Percentiles rank a stretch among this genome's conserved stretches.
These are phyloP conservation scores for Carcina quercana DNA, from an alignment of 2,888 invertebrate species.

Conservation along the genomic window DNA sequence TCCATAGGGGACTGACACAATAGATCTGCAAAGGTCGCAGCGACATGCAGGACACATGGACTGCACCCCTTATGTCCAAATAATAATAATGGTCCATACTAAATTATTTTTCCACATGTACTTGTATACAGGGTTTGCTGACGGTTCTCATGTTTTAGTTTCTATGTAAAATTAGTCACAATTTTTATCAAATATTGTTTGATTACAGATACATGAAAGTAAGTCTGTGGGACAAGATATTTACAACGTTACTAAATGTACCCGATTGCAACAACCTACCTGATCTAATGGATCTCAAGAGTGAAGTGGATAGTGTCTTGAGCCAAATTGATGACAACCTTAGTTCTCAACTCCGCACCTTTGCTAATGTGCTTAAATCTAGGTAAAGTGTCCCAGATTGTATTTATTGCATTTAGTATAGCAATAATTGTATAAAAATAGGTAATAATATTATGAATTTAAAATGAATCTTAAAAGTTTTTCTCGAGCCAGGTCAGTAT, in stretches of 20 bases:
- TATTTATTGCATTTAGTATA: slow-evolving; percentile 72
- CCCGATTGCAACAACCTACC: slow-evolving; percentile 85
- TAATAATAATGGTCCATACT: too few relatives aligned
- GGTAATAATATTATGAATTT: slow-evolving; percentile 51
- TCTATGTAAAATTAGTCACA: too few relatives aligned
- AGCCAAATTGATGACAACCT: slow-evolving; percentile 46
- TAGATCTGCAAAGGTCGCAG: too few relatives aligned
- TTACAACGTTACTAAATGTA: slow-evolving; percentile 87
- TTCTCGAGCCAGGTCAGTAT: not conserved
- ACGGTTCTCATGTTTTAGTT: too few relatives aligned
- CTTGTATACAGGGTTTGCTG: too few relatives aligned
- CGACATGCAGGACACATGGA: too few relatives aligned
- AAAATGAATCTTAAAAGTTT: too few relatives aligned
- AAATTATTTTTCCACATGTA: too few relatives aligned
- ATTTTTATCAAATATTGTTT: too few relatives aligned
- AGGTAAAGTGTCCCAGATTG: slow-evolving; percentile 57
- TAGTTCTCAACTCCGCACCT: slow-evolving; percentile 55
- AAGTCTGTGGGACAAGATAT: slow-evolving; percentile 86
- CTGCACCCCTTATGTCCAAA: too few relatives aligned
- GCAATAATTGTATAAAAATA: slow-evolving; percentile 62
- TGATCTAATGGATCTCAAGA: slow-evolving; percentile 76
- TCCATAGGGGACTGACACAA: too few relatives aligned
- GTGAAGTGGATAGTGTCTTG: slow-evolving; percentile 56
- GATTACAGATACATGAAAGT: slow-evolving; percentile 79
- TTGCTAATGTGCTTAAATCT: slow-evolving; percentile 71